Conservation (phyloP, 2,888 invertebrate genomes). For the Candidula unifasciata region DNA sequence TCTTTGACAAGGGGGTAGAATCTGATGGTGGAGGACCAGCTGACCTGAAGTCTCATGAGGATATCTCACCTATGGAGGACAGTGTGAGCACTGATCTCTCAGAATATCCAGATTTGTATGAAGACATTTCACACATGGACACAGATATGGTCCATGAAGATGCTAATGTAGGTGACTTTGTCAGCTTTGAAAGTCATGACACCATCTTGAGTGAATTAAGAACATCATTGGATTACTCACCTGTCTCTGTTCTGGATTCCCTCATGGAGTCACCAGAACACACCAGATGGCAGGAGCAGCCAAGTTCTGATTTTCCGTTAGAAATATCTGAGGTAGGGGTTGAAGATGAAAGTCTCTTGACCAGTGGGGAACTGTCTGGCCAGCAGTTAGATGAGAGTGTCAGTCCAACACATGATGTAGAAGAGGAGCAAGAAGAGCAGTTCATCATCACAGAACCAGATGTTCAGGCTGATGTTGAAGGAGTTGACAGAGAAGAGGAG, state of each 20-base stretch:
- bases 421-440: neutral
- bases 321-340: slow-evolving; percentile 24
- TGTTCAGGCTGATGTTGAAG: no score
- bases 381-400: slow-evolving; percentile 16
- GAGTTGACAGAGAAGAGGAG: no score
- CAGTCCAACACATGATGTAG: neutral
- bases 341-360: neutral
- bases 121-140: neutral
- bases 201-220: neutral
- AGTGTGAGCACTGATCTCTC: slow-evolving; percentile 41
- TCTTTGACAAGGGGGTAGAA: slow-evolving; percentile 24
- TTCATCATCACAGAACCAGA: neutral
- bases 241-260: neutral
- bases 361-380: neutral
- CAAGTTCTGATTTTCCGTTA: slow-evolving; percentile 27
- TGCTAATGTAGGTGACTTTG: neutral
- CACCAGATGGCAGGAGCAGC: slow-evolving; percentile 26
- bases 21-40: neutral
- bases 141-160: neutral
- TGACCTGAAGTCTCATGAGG: slow-evolving; percentile 6
- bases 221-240: neutral
- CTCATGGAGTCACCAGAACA: slow-evolving; percentile 9
- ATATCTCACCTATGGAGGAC: slow-evolving; percentile 17
- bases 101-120: slow-evolving; percentile 41
- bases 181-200: neutral